Percentiles rank a stretch among this genome's conserved stretches.
phyloP scores from a whole-genome alignment of 2,888 invertebrate genomes.

The Stenotaenia linearis region DNA sequence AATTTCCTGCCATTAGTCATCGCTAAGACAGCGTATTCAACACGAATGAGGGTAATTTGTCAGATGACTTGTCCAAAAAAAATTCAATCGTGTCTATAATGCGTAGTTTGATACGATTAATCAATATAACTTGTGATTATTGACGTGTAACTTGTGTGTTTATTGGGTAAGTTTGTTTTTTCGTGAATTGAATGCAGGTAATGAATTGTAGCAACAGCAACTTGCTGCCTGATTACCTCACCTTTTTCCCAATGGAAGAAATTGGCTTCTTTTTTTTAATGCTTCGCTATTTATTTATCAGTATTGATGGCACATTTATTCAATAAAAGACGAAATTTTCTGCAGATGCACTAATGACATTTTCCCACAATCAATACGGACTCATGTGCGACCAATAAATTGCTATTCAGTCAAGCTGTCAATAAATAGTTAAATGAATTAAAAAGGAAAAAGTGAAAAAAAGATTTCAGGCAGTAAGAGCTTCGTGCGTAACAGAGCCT shows the following conservation, averaged over 20 bases:
- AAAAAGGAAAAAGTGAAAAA: background rate
- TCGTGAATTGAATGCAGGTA: slow-evolving; percentile 11
- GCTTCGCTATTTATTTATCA: background rate
- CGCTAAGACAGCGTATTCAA: background rate
- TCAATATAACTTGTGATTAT: background rate
- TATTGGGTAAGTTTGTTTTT: slow-evolving; percentile 14
- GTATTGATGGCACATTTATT: background rate
- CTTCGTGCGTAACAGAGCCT: background rate
- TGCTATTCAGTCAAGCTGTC: background rate
- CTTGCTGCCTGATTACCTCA: slow-evolving; percentile 18
- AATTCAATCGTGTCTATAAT: background rate
- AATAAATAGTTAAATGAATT: background rate
- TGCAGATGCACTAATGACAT: slow-evolving; percentile 4
- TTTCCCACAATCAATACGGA: background rate
- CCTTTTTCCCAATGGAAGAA: background rate
- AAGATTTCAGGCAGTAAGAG: background rate
- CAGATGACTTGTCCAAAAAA: background rate
- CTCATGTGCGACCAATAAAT: background rate
- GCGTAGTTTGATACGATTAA: background rate
- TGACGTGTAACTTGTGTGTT: background rate
- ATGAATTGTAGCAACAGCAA: slow-evolving; percentile 19
- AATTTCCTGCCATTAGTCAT: background rate
- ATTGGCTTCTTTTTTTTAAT: background rate
- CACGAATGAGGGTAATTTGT: background rate
- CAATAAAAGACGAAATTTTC: slow-evolving; percentile 1